phyloP scores from a whole-genome alignment of 2,113 vertebrate genomes.

The Lepus timidus region DNA sequence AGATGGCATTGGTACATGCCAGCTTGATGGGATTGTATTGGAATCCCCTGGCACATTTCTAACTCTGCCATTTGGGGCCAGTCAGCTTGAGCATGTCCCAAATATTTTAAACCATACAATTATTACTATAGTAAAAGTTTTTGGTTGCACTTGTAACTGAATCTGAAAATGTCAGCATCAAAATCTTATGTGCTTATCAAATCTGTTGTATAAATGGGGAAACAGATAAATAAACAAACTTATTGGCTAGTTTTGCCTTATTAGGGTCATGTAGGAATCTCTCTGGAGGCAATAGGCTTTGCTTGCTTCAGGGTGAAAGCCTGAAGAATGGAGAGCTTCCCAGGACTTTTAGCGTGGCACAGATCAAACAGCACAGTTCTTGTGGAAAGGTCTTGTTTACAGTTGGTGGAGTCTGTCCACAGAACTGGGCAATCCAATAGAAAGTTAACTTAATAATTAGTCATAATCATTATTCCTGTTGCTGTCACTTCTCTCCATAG shows the following conservation, averaged over 20 bases:
- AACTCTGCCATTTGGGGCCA: no score
- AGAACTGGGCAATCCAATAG: neutral
- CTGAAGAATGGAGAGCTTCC: neutral
- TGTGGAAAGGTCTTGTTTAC: neutral
- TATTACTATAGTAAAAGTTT: neutral
- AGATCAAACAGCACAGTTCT: neutral
- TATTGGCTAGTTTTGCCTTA: neutral
- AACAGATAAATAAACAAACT: neutral
- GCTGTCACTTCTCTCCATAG: neutral
- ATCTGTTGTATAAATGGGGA: neutral
- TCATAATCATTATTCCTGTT: neutral
- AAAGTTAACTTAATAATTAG: conserved; percentile 13
- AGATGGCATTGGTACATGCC: no score
- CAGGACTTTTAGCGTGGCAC: neutral
- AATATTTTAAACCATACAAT: neutral
- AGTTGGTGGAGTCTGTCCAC: neutral
- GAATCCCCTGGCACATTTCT: no score
- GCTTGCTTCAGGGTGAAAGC: neutral
- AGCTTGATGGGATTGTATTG: no score
- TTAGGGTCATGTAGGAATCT: neutral
- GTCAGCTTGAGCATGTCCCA: no score
- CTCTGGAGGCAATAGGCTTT: neutral
- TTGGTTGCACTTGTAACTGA: conserved; percentile 17
- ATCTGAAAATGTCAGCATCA: conserved; percentile 27
- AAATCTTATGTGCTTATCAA: neutral